phyloP scores from a whole-genome alignment of 2,888 invertebrate genomes.

The Iselma pallidipennis region DNA sequence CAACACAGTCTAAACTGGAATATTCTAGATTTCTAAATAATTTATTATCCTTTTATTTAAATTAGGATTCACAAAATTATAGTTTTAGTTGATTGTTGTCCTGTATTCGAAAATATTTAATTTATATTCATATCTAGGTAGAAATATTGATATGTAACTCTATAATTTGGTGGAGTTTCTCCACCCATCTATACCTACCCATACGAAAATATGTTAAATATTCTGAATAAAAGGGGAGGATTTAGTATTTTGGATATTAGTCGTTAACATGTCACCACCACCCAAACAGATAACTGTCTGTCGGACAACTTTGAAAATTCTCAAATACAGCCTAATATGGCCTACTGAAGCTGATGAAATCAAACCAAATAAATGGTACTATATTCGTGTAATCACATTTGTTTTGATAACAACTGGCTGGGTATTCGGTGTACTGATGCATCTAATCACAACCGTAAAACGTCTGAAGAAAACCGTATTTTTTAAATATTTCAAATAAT shows the following conservation, averaged over 20 bases:
- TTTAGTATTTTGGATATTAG: no score
- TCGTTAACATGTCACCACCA: not conserved
- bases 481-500: not conserved
- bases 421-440: conserved; percentile 7
- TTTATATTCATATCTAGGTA: not conserved
- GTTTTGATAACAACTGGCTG: not conserved
- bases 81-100: no score
- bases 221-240: no score
- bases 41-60: no score
- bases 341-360: conserved; percentile 8
- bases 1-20: no score
- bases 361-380: conserved; percentile 12
- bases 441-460: conserved; percentile 3
- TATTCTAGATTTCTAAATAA: no score
- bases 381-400: conserved; percentile 5
- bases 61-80: no score
- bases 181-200: not conserved
- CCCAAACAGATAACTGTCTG: not conserved
- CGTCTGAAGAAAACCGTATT: conserved; percentile 5
- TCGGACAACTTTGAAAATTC: conserved; percentile 7
- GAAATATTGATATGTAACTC: not conserved
- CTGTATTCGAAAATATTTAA: not conserved
- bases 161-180: not conserved
- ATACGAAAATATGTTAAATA: not conserved
- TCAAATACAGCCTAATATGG: conserved; percentile 15